Base-by-base conservation (phyloP, 1,140 invertebrate species). In the Drosophila nannoptera region DNA sequence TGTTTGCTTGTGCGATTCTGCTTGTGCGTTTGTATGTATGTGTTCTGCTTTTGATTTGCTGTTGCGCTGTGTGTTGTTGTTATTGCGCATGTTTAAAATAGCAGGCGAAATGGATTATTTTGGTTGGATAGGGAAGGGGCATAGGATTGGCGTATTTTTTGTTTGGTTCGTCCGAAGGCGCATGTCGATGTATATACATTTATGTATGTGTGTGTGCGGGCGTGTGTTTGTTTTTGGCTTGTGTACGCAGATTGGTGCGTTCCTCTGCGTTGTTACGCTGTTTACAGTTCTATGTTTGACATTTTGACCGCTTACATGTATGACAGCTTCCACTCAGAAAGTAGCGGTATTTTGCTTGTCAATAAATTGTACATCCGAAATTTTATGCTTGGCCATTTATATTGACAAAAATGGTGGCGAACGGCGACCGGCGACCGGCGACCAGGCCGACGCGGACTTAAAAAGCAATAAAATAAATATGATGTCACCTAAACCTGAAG, bases 81-180 rank as follows among this genome's bases (percentile, higher is more conserved):
- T 77, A 63, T 73, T 69, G 58, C 69, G 63, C 80, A 69, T 84
- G 80, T 84, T 83, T 84, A 83, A 83, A 83, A 83, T 84, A 83
- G 80, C 78, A 73, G 68, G 73, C 69, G 80, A 75, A 80, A 83
- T 83, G 78, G 78, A 83, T 80, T 83, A 83, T 73, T 84, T 75
- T 61, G 45, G 3, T 43, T 43, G 35, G 62, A 52, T 43, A 60
- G 48, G 65, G 45, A 64, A 49, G 69, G 60, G 22, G 42, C 52
- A 11, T 35, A 14, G n/a, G n/a, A 42, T 48, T 33, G 40, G 52
- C 16, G 54, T 48, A 56, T 32, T 49, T 29, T 33, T 43, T 31
- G 38, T 16, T 67, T 72, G 53, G 50, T 64, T 62, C 68, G 66
- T 56, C 53, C 14, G 54, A 56, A 70, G 68, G 69, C 73, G 69